These are phyloP conservation scores for Cebuella pygmaea DNA, from an alignment of 2,797 vertebrate species.

Conservation along the genomic window DNA sequence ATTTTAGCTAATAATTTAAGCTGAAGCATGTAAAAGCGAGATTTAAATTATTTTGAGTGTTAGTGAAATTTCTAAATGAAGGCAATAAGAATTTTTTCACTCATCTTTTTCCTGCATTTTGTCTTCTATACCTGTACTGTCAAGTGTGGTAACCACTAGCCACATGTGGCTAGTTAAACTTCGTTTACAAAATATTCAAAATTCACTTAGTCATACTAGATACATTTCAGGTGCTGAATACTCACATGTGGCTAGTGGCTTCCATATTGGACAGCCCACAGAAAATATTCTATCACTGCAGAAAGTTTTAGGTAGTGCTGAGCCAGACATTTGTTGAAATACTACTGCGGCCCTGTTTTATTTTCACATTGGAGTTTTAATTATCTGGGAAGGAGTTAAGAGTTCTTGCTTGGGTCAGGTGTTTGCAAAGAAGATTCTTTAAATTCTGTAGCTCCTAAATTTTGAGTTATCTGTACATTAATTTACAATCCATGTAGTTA, in stretches of 20 bases:
- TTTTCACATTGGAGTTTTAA: conserved; percentile 32
- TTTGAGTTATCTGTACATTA: conserved; percentile 30
- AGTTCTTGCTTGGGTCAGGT: not conserved
- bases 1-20: conserved; percentile 42
- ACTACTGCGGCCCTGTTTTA: not conserved
- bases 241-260: not conserved
- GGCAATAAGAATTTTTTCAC: not conserved
- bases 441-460: not conserved
- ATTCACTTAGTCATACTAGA: not conserved
- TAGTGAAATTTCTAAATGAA: conserved; percentile 41
- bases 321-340: not conserved
- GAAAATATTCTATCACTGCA: not conserved
- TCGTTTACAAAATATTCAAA: not conserved
- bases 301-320: not conserved
- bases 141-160: not conserved
- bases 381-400: not conserved
- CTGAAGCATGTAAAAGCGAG: not conserved
- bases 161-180: not conserved
- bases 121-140: not conserved
- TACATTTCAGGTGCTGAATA: not conserved
- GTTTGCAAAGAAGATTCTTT: not conserved
- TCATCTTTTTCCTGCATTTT: not conserved
- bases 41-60: conserved; percentile 8
- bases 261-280: not conserved
- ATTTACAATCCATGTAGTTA: not conserved